Conservation (phyloP, 2,888 invertebrate species). For the Sphinx pinastri region DNA sequence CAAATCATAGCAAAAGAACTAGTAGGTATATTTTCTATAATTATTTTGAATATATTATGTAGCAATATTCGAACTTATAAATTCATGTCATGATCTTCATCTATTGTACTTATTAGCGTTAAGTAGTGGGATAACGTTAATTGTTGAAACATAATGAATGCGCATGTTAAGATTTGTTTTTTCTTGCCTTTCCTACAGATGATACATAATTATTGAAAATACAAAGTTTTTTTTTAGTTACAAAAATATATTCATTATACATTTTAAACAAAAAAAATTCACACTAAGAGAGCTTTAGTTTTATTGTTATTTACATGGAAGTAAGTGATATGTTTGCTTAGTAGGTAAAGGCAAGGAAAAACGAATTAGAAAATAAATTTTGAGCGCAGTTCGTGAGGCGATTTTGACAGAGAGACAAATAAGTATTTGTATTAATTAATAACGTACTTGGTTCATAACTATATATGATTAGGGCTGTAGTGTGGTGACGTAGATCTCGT, state of each 20-base stretch:
- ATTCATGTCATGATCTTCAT: background rate
- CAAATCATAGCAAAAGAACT: background rate
- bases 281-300: no score
- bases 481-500: conserved; percentile 49
- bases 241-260: no score
- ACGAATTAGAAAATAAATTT: no score
- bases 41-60: no score
- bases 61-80: background rate
- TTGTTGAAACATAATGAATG: background rate
- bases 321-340: no score
- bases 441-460: conserved; percentile 29
- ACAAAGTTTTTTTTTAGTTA: no score
- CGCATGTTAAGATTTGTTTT: background rate
- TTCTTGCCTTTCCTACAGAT: no score
- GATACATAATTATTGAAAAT: no score
- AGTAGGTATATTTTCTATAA: no score
- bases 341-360: no score
- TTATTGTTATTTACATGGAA: no score
- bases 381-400: conserved; percentile 4
- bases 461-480: conserved; percentile 40
- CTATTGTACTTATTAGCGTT: conserved; percentile 1
- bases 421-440: conserved; percentile 40
- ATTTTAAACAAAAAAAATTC: no score
- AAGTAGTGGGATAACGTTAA: conserved; percentile 9
- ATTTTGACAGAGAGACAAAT: conserved; percentile 41